Conservation (phyloP, 35 echinoderm and acorn worm species). For the Nesometra sesokonis region DNA sequence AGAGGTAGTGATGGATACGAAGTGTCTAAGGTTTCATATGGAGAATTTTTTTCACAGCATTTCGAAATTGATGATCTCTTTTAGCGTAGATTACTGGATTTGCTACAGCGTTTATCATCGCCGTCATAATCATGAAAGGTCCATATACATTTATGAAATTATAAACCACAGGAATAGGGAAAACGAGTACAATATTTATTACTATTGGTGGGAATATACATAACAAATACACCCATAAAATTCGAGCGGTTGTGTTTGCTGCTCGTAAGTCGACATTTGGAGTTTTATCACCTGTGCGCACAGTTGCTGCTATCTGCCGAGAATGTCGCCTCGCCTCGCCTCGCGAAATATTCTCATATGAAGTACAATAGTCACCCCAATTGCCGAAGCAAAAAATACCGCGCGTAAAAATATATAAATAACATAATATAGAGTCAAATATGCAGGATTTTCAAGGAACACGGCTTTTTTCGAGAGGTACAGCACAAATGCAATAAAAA, state of each 20-base stretch:
- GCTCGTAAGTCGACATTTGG: background rate
- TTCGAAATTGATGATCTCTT: background rate
- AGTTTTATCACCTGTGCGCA: background rate
- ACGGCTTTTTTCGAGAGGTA: background rate
- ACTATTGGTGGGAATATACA: background rate
- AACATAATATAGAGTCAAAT: background rate
- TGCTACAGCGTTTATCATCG: background rate
- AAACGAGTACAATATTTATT: background rate
- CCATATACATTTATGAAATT: background rate
- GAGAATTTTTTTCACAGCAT: background rate
- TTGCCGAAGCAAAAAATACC: background rate
- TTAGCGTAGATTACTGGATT: background rate
- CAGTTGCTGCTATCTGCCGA: background rate
- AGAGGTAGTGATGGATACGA: too few relatives aligned
- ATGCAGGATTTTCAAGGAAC: background rate
- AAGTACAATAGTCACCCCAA: background rate
- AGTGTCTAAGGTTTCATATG: background rate
- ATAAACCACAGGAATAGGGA: background rate
- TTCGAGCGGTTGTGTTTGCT: background rate
- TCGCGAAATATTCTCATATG: background rate
- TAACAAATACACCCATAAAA: background rate
- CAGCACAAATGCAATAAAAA: background rate
- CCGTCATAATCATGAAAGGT: background rate
- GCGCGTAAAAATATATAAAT: background rate
- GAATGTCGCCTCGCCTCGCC: background rate